These are phyloP conservation scores for Panthera tigris DNA, from an alignment of 2,113 vertebrate genomes.

Conservation along the genomic window DNA sequence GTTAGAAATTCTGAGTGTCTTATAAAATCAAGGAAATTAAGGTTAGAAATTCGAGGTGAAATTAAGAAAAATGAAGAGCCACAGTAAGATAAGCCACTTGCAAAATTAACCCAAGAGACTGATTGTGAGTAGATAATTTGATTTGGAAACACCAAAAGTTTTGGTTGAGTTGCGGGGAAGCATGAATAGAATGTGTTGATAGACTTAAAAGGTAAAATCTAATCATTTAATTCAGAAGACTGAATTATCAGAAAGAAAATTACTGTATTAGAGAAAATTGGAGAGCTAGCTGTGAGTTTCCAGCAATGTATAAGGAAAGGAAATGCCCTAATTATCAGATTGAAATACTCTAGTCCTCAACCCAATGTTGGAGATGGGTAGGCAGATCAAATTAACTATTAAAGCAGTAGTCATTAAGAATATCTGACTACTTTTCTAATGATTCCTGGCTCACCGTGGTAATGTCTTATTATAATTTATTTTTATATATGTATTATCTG, in stretches of 20 bases:
- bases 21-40: neutral
- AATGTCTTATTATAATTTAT: neutral
- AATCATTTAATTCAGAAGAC: neutral
- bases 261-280: neutral
- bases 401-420: neutral
- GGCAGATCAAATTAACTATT: conserved; percentile 11
- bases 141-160: neutral
- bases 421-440: neutral
- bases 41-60: neutral
- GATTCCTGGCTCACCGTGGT: neutral
- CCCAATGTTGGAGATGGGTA: neutral
- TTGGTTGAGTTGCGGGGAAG: neutral
- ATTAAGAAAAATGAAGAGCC: conserved; percentile 18
- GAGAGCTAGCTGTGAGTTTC: neutral
- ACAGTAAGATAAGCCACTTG: neutral
- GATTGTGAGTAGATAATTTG: neutral
- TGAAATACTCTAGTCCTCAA: neutral
- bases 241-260: neutral
- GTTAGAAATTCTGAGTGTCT: neutral
- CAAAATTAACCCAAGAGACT: neutral
- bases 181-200: neutral
- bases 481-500: neutral
- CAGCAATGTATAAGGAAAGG: neutral
- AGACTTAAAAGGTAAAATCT: neutral
- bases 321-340: neutral